phyloP scores from a whole-genome alignment of 2,888 invertebrate species.

The Masnerella sp. region DNA sequence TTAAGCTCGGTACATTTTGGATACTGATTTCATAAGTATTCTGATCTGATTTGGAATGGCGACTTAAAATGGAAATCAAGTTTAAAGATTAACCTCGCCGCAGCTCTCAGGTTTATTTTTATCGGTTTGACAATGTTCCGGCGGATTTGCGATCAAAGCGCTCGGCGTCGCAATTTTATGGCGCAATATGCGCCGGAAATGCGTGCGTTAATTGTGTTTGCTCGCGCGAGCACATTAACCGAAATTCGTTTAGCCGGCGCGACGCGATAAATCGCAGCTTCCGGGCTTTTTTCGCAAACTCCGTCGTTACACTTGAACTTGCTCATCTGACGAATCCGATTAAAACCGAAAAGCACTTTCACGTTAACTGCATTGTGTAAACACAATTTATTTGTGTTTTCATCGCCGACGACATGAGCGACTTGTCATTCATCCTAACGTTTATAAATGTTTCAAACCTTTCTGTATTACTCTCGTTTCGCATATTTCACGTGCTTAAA shows the following conservation, averaged over 20 bases:
- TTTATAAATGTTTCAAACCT: constrained; percentile 7
- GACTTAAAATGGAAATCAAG: constrained; percentile 23
- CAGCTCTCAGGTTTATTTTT: constrained; percentile 8
- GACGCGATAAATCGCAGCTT: too few relatives aligned
- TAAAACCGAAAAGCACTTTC: constrained; percentile 22
- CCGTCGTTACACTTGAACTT: constrained; percentile 15
- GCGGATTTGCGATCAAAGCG: not conserved
- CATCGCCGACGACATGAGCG: constrained; percentile 13
- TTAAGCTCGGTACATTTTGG: too few relatives aligned
- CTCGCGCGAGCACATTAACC: too few relatives aligned
- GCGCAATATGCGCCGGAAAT: too few relatives aligned
- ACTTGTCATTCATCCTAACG: constrained; percentile 11
- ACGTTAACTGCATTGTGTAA: constrained; percentile 14
- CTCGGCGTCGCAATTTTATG: too few relatives aligned
- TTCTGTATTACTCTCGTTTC: constrained; percentile 3
- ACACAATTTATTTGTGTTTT: constrained; percentile 26
- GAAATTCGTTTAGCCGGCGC: too few relatives aligned
- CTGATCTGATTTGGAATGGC: constrained; percentile 23
- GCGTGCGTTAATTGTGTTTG: too few relatives aligned
- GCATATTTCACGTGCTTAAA: too few relatives aligned
- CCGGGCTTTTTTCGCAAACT: too few relatives aligned
- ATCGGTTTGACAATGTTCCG: not conserved
- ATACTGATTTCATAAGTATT: constrained; percentile 28
- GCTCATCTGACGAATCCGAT: constrained; percentile 14
- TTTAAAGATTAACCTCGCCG: constrained; percentile 21